Evolutionary conservation across 2,797 vertebrate species (phyloP).

Genomic region (Cuniculus paca): DNA sequence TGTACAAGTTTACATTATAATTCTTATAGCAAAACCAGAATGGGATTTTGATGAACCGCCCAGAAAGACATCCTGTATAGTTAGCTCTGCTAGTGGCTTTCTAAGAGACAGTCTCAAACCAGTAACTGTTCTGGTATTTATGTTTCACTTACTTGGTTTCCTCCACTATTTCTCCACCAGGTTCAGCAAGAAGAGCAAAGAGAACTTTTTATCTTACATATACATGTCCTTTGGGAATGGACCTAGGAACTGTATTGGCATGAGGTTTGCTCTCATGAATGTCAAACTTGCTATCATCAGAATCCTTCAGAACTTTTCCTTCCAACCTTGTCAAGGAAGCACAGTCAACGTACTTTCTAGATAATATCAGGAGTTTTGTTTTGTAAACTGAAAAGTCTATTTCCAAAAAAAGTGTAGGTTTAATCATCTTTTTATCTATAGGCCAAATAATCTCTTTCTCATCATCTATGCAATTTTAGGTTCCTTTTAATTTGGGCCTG

Average conservation of each 20-base stretch:
- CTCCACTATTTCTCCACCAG: constrained; percentile 63
- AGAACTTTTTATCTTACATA: constrained; percentile 87
- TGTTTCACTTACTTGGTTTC: not conserved
- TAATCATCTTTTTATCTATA: not conserved
- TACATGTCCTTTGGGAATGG: constrained; percentile 93
- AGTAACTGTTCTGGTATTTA: not conserved
- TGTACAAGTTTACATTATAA: too few relatives aligned
- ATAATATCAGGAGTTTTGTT: not conserved
- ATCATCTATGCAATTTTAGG: not conserved
- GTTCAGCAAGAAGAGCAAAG: constrained; percentile 92
- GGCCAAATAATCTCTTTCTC: not conserved
- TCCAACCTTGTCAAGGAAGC: constrained; percentile 93
- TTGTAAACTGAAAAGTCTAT: not conserved
- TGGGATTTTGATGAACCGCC: not conserved
- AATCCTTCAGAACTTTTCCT: constrained; percentile 91
- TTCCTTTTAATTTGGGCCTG: too few relatives aligned
- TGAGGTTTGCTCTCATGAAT: constrained; percentile 91
- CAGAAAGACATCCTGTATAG: not conserved
- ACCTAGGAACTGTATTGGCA: constrained; percentile 83
- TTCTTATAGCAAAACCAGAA: not conserved
- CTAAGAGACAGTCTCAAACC: not conserved
- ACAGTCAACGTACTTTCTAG: constrained; percentile 79
- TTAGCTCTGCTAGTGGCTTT: not conserved
- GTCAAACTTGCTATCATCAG: constrained; percentile 89
- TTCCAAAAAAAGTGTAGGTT: not conserved